Evolutionary conservation across 2,888 invertebrate species (phyloP), one percentile per base, ranked within the genome.

Genomic region (Neoaliturus tenellus): DNA sequence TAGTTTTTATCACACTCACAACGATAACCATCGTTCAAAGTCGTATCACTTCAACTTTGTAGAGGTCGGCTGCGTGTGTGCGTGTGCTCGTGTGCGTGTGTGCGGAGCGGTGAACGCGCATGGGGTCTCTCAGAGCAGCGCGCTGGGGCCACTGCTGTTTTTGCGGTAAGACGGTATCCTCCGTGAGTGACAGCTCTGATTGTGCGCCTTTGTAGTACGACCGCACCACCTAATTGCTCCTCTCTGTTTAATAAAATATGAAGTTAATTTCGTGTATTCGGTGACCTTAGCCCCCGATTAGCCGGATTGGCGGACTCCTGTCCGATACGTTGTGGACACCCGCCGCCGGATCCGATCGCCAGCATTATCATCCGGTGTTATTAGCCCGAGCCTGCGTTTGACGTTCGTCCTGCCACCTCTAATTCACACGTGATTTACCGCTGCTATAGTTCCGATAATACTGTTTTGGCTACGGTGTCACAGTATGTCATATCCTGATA

Each of bases 241-340:
- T 69, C 69, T 69, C 69, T 31, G 41, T 67, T 81, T 44, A 81
- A 81, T 81, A 81, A 81, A 81, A 81, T 81, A 81, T 81, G 39
- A 81, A 67, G 81, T 81, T 81, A 81, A 81, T 81, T 81, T 81
- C 67, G 81, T 20, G 81, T 62, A 81, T 81, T 81, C 28, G 62
- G 81, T 28, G 81, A 81, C 69, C 69, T 69, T 39, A 69, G 69
- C 14, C 35, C 33, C 25, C 67, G 67, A 67, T 67, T 58, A 67
- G 31, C 31, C 35, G 23, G 69, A 35, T 69, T 31, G 39, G 31
- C 5, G 31, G 62, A 3, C 20, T 55, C 23, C 14, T 14, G 17
- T 25, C 62, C 31, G 62, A 62, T 62, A 28, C 62, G 4, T n/a
- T n/a, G n/a, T n/a, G n/a, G n/a, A 31, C 28, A 31, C 10, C 51